Conservation (phyloP, 2,797 vertebrate genomes). For the Sebastes itinus region DNA sequence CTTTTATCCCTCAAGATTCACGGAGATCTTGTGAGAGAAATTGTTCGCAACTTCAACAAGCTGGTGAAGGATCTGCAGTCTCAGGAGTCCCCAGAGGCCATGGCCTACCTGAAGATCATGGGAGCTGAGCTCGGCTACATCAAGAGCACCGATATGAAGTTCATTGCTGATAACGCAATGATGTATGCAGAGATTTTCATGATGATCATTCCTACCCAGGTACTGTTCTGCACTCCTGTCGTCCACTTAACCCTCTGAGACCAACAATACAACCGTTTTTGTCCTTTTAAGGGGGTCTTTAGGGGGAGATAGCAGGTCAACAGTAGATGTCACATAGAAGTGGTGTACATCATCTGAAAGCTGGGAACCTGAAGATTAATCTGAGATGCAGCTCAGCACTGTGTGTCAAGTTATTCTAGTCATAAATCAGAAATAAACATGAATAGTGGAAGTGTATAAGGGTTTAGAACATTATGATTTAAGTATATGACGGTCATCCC, state of each 20-base stretch:
- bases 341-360: too few species aligned
- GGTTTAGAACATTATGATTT: too few species aligned
- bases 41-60: conserved; percentile 87
- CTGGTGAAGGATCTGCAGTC: conserved; percentile 85
- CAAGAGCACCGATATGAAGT: conserved; percentile 86
- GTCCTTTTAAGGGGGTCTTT: too few species aligned
- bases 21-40: conserved; percentile 84
- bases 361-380: too few species aligned
- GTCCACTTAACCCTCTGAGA: not conserved
- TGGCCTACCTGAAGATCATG: conserved; percentile 90
- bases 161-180: conserved; percentile 62
- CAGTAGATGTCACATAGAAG: too few species aligned
- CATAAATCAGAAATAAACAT: too few species aligned
- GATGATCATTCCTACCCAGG: conserved; percentile 53
- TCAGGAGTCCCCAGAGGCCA: conserved; percentile 87
- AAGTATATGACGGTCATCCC: too few species aligned
- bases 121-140: conserved; percentile 91
- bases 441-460: too few species aligned
- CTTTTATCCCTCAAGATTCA: conserved; percentile 59
- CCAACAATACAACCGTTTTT: too few species aligned
- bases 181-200: conserved; percentile 61
- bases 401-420: too few species aligned
- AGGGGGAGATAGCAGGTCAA: too few species aligned
- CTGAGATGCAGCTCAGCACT: too few species aligned
- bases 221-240: conserved; percentile 14